Evolutionary conservation across 2,113 vertebrate species (phyloP), one percentile per base, ranked within the genome.

Genomic region (Chionomys nivalis): DNA sequence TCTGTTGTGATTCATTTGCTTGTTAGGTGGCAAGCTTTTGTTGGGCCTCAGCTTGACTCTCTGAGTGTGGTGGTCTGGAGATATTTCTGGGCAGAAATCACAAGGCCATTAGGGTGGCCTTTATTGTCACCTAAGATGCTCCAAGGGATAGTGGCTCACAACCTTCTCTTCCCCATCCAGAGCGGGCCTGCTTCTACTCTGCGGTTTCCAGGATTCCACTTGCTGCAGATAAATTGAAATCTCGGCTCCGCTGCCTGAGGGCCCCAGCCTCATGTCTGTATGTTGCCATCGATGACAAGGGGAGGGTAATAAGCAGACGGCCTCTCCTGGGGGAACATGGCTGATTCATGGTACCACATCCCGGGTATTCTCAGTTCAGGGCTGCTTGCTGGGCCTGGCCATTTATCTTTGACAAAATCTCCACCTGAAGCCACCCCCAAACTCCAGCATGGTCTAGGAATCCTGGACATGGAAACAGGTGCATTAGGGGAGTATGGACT

Each of bases 371-470:
- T 42, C 77, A 70, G 96, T 86, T 70, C 90, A 21, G 87, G 26
- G 85, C 85, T 63, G 49, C 94, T 95, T 0, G 0, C 90, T n/a
- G 85, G 28, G 77, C 77, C 72, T n/a, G 70, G 86, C 89, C 90
- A 97, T 97, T 97, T 95, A 76, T 96, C 95, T 97, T 49, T 97
- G 97, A 98, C 97, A 95, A 70, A 96, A 87, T 87, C 77, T 76
- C 78, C 36, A 83, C 95, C 88, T 47, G 85, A 89, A 95, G 76
- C 87, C 77, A 77, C 77, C 31, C 58, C 52, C 14, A 39, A 70
- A 93, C 88, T 66, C 47, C 44, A 61, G 55, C 0, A 5, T 7
- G 28, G 77, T 39, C 23, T 14, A 0, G 0, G n/a, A 28, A 72
- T 8, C 42, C 75, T 49, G 42, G 70, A 17, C 24, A 12, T 2